Base-by-base conservation (phyloP, 2,888 invertebrate species). In the Heliconius cydno region DNA sequence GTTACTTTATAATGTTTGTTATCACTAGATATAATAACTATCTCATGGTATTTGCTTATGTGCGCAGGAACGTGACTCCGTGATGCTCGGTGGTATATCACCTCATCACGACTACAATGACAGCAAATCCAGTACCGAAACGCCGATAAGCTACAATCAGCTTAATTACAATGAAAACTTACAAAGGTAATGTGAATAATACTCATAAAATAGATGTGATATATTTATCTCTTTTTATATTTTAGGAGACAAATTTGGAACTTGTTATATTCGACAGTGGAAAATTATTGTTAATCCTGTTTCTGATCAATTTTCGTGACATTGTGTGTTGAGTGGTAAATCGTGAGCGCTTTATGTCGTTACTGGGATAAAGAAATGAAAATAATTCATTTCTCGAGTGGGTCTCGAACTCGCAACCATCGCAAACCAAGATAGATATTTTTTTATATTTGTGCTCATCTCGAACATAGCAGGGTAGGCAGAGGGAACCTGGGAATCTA, bases 111-210 rank as follows among this genome's bases (percentile, higher is more conserved):
- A 98, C 78, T 96, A 96, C 88, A 96, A 96, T 85, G 97, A 97
- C 86, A 97, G 97, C 90, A 97, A 97, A 90, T 97, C 97, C 19
- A 97, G 97, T 41, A 96, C 96, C 0, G 97, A 97, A 86, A 97
- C 98, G 0, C 97, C 97, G 0, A 96, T 97, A 12, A 98, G 97
- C 87, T 98, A 98, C 93, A 97, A 96, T 86, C 98, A 98, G 88
- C 95, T 98, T 12, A 98, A 98, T 91, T 98, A 97, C 88, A 97
- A 97, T 86, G 98, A 98, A 86, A 98, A 97, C 86, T 92, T 98
- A 82, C 96, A 97, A 87, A 95, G 97, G 95, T 97, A 86, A 84
- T 84, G 34, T 67, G 25, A 63, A 25, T 41, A 13, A 63, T 25
- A 65, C 28, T 25, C 12, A 15, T 25, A 12, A 13, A 4, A 25